Evolutionary conservation across 2,888 invertebrate species (phyloP).

Genomic region (Atherix ibis): DNA sequence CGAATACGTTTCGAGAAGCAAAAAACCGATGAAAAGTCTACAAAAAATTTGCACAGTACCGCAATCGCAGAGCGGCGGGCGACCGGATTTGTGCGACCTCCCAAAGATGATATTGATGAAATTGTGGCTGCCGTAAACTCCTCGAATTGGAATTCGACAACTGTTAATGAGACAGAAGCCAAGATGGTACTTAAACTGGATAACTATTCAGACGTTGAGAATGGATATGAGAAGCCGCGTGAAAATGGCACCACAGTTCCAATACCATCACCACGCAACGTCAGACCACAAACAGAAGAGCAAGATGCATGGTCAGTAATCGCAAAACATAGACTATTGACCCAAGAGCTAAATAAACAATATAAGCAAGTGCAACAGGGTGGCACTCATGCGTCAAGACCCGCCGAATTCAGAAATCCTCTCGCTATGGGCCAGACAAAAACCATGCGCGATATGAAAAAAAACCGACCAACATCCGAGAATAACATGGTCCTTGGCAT

Average conservation of each 20-base stretch:
- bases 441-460: constrained; percentile 17
- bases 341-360: constrained; percentile 26
- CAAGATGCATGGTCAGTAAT: constrained; percentile 38
- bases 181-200: neutral
- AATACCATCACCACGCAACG: constrained; percentile 6
- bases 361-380: constrained; percentile 6
- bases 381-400: constrained; percentile 8
- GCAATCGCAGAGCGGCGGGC: constrained; percentile 5
- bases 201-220: constrained; percentile 11
- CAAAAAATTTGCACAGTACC: no score
- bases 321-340: constrained; percentile 34
- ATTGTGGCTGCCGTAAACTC: no score
- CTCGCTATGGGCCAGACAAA: constrained; percentile 13
- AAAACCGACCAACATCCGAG: constrained; percentile 3
- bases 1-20: no score
- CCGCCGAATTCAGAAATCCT: constrained; percentile 15
- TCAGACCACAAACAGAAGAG: neutral
- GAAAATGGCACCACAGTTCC: constrained; percentile 2
- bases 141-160: neutral
- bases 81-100: constrained; percentile 5
- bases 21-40: no score
- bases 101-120: constrained; percentile 5
- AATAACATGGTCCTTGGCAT: constrained; percentile 1
- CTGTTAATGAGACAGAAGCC: neutral
- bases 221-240: constrained; percentile 5